Conservation (phyloP, 1,140 invertebrate species). For the Drosophila nigrodunni region DNA sequence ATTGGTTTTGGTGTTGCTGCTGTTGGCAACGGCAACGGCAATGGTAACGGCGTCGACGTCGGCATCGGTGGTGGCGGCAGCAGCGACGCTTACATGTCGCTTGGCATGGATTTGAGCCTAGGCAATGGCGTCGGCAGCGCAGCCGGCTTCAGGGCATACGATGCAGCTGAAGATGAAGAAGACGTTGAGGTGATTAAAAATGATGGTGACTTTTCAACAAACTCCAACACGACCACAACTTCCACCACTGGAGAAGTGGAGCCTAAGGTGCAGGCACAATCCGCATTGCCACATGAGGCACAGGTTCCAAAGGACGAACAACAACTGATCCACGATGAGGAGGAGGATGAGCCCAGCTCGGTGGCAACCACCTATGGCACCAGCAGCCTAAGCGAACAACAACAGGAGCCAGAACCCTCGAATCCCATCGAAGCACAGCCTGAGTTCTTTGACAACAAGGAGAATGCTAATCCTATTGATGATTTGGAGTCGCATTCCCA, state of each 20-base stretch:
- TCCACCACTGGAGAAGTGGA: conserved; percentile 67
- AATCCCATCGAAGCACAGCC: conserved; percentile 13
- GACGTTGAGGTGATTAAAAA: conserved; percentile 77
- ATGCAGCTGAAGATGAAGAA: conserved; percentile 49
- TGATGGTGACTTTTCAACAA: conserved; percentile 76
- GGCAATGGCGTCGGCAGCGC: conserved; percentile 43
- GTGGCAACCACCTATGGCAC: conserved; percentile 78
- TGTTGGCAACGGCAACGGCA: conserved; percentile 35
- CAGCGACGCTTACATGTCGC: conserved; percentile 44
- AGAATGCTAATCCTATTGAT: conserved; percentile 54
- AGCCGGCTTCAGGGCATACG: conserved; percentile 27
- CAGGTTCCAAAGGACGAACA: conserved; percentile 35
- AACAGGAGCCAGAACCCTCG: conserved; percentile 26
- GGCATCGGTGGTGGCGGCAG: conserved; percentile 27
- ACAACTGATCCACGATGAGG: conserved; percentile 49
- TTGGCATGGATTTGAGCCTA: conserved; percentile 42
- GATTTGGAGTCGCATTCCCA: conserved; percentile 48
- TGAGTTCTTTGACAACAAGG: conserved; percentile 62
- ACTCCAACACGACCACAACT: conserved; percentile 71
- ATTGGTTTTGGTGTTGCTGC: conserved; percentile 41
- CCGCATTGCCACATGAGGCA: conserved; percentile 13
- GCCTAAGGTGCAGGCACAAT: conserved; percentile 26
- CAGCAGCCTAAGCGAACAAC: conserved; percentile 72
- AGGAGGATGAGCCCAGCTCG: conserved; percentile 78
- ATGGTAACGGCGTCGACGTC: conserved; percentile 29